Evolutionary conservation across 2,888 invertebrate genomes (phyloP), one percentile per base, ranked within the genome.

Genomic region (Watsonalla cultraria): DNA sequence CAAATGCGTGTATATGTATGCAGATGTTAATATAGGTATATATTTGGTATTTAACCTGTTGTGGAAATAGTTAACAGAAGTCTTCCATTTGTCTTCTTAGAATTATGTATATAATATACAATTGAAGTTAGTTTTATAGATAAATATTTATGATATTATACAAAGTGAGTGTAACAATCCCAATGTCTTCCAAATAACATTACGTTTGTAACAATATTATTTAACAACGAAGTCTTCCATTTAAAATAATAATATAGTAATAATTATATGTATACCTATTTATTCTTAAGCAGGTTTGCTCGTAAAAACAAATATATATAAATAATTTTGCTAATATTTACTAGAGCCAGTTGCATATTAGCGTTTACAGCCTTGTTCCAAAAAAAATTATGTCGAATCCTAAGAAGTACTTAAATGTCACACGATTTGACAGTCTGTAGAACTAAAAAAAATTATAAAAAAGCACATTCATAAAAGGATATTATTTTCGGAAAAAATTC

Each of bases 201-300:
- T 64, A 60, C 66, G 64, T 66, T 75, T 73, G 71, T 67, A 61
- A 69, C 11, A 11, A 11, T 62, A 66, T 62, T 70, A 72, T 78
- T 66, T 80, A 74, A 85, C 86, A 88, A 88, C 89, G 88, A 90
- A 88, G 86, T 88, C 87, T 89, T 89, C 87, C 89, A 85, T 61
- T 68, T 61, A 74, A 64, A 60, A 62, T 54, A 58, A 24, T 24
- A 4, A 55, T 62, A 61, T 58, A 64, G 42, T 53, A 55, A 51
- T 56, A 54, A 58, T 47, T 46, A 55, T 58, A 56, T 56, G 55
- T 57, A 56, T 58, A 60, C 55, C 5, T 42, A 42, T 1, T 42
- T 52, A 52, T 24, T 24, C 24, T 2, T 24, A 24, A n/a, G 24
- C 24, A 24, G 24, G 24, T 61, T 65, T 65, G 68, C 58, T 66